Conservation (phyloP, 2,888 invertebrate species). For the Ditula angustiorana region DNA sequence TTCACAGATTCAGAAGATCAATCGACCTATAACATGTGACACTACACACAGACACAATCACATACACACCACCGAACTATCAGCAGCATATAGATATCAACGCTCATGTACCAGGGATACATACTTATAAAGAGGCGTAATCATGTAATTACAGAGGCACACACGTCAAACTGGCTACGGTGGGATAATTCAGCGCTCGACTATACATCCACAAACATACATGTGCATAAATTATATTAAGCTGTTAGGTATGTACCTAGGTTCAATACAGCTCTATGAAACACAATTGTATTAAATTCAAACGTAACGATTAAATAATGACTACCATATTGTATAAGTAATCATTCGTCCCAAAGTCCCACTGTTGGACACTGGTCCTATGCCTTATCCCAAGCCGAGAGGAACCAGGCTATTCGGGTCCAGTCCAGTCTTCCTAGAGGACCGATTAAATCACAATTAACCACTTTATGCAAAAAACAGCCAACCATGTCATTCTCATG, state of each 20-base stretch:
- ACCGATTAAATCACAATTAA: no score
- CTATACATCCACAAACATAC: slow-evolving; percentile 29
- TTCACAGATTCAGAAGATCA: slow-evolving; percentile 1
- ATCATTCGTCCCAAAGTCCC: background rate
- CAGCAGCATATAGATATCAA: slow-evolving; percentile 18
- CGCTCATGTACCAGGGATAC: slow-evolving; percentile 25
- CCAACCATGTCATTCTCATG: no score
- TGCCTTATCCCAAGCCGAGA: no score
- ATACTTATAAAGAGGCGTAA: slow-evolving; percentile 41
- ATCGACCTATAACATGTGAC: background rate
- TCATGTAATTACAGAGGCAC: slow-evolving; percentile 42
- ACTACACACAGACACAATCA: background rate
- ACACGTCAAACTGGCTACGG: slow-evolving; percentile 34
- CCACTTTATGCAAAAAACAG: no score
- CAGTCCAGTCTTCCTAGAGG: no score
- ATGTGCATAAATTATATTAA: background rate
- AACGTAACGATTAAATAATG: background rate
- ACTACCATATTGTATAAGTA: background rate
- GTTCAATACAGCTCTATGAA: background rate
- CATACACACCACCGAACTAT: background rate
- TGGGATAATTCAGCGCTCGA: slow-evolving; percentile 36
- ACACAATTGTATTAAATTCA: background rate
- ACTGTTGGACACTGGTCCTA: background rate
- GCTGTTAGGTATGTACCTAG: background rate
- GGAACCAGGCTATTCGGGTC: no score